Conservation (phyloP, 35 echinoderm and acorn worm genomes). For the Strongylocentrotus purpuratus region DNA sequence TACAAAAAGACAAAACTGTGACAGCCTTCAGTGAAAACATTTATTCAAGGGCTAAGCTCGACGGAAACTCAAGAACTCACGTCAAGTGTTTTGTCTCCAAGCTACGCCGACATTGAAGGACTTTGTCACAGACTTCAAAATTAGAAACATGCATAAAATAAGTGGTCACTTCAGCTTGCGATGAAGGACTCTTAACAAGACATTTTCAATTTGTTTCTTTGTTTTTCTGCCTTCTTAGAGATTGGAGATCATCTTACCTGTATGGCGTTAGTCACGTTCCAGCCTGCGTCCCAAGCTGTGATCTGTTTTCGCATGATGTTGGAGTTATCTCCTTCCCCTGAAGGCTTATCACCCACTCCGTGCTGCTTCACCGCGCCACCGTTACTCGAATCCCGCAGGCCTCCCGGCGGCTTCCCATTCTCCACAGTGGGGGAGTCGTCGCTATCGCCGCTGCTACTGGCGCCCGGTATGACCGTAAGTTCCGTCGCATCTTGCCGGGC, state of each 20-base stretch:
- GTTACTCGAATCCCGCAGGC: neutral
- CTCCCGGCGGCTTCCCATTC: slow-evolving; percentile 41
- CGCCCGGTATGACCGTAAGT: slow-evolving; percentile 9
- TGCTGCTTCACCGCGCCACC: neutral
- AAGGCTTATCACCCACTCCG: neutral
- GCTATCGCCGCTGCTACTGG: neutral
- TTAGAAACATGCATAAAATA: neutral
- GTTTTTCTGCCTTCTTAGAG: neutral
- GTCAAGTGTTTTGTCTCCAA: neutral
- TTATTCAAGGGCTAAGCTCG: neutral
- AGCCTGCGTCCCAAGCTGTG: slow-evolving; percentile 35
- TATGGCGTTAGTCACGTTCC: slow-evolving; percentile 50
- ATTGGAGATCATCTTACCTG: slow-evolving; percentile 33
- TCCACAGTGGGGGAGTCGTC: slow-evolving; percentile 13
- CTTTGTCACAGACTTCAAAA: neutral
- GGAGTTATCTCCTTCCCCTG: slow-evolving; percentile 21
- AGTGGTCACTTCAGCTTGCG: neutral
- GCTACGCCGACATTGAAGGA: neutral
- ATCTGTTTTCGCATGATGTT: slow-evolving; percentile 28
- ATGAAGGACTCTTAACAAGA: neutral
- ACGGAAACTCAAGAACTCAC: neutral
- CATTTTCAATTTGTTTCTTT: neutral
- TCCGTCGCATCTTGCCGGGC: slow-evolving; percentile 35
- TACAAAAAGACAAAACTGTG: neutral
- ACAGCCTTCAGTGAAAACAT: neutral